Percentiles rank a stretch among this genome's conserved stretches.
Evolutionary conservation across 1,140 invertebrate genomes (phyloP).

Genomic region (Coptotermes formosanus): DNA sequence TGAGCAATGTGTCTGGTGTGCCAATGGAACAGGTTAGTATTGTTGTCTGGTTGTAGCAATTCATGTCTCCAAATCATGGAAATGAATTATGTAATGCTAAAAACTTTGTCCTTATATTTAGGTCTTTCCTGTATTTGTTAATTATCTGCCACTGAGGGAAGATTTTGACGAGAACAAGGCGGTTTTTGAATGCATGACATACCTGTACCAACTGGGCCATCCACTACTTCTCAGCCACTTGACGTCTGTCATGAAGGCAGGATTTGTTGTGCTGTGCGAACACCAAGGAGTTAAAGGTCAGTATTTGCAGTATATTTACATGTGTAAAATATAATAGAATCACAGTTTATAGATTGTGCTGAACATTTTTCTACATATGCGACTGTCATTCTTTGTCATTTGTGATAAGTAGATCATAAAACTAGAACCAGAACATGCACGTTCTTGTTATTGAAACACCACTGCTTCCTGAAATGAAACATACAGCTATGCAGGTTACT

Average conservation of each 20-base stretch:
- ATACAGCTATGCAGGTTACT: no score
- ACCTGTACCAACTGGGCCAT: constrained; percentile 60
- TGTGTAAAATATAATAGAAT: no score
- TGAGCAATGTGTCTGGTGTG: constrained; percentile 59
- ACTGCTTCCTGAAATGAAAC: no score
- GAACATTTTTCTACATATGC: no score
- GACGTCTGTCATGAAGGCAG: constrained; percentile 53
- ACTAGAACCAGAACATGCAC: no score
- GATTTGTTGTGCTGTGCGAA: constrained; percentile 54
- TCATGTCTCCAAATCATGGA: no score
- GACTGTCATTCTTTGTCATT: no score
- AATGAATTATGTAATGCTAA: no score
- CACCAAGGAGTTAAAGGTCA: constrained; percentile 52
- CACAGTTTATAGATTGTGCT: no score
- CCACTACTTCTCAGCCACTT: constrained; percentile 53
- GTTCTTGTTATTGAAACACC: no score
- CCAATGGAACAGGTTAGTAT: constrained; percentile 60
- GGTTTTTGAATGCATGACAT: constrained; percentile 63
- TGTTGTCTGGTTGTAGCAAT: constrained; percentile 20
- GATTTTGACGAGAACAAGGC: constrained; percentile 74
- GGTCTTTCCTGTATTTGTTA: constrained; percentile 71
- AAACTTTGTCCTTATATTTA: constrained; percentile 40
- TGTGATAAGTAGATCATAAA: no score
- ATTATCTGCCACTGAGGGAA: constrained; percentile 69
- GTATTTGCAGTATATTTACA: not conserved